phyloP scores from a whole-genome alignment of 2,113 vertebrate species.

The Ceyx cyanopectus region DNA sequence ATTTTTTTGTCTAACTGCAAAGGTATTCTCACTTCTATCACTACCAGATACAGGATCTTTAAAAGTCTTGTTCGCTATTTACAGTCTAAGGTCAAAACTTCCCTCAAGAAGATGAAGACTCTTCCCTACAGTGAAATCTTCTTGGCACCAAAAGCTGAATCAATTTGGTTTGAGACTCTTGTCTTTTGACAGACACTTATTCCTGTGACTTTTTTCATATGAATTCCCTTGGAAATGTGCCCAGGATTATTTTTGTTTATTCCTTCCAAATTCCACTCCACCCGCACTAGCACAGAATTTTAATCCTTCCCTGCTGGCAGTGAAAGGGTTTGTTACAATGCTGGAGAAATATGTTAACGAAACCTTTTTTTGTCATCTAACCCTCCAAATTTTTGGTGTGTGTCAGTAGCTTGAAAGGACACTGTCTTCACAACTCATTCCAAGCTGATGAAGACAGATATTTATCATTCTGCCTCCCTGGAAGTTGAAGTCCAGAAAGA shows the following conservation, averaged over 20 bases:
- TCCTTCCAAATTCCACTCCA: slow-evolving; percentile 56
- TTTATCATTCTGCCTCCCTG: accelerated
- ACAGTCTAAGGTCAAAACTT: neutral
- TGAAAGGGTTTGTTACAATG: neutral
- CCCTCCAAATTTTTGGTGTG: neutral
- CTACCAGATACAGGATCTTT: neutral
- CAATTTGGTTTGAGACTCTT: slow-evolving; percentile 28
- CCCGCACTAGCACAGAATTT: slow-evolving; percentile 24
- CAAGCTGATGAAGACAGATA: neutral
- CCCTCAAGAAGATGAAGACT: slow-evolving; percentile 11
- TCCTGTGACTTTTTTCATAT: slow-evolving; percentile 44
- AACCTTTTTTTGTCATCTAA: neutral
- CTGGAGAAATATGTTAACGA: neutral
- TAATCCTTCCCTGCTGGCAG: slow-evolving; percentile 19
- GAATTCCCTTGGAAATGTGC: slow-evolving; percentile 52
- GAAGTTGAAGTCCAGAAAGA: neutral
- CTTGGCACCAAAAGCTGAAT: slow-evolving; percentile 15
- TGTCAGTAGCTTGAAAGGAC: neutral
- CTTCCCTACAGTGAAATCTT: neutral
- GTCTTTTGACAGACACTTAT: slow-evolving; percentile 50
- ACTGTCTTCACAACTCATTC: neutral
- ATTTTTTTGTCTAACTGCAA: neutral
- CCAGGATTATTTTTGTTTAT: slow-evolving; percentile 67
- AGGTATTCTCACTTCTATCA: slow-evolving; percentile 12
- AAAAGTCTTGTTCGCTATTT: slow-evolving; percentile 1